These are phyloP conservation scores for Phallusia fumigata DNA, from an alignment of 23 tunicate species.

Conservation along the genomic window DNA sequence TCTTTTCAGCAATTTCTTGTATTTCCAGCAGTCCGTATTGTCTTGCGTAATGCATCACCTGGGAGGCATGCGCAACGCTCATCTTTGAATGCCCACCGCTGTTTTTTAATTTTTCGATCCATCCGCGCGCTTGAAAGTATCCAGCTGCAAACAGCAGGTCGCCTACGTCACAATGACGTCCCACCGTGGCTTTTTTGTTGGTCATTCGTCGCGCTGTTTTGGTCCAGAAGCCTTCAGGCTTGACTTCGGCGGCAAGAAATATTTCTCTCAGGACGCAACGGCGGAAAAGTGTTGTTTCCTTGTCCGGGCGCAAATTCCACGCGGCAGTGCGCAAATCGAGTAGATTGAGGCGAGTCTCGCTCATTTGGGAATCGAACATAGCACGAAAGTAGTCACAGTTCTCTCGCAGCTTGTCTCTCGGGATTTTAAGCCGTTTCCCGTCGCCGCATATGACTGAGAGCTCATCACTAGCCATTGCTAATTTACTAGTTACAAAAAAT, in stretches of 20 bases:
- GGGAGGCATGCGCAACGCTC: neutral
- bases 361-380: conserved; percentile 30
- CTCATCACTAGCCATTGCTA: neutral
- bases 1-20: neutral
- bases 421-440: conserved; percentile 7
- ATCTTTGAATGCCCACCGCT: neutral
- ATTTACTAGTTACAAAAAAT: neutral
- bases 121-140: conserved; percentile 25
- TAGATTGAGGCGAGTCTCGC: neutral
- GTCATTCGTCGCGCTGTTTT: neutral
- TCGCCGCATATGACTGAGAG: conserved; percentile 9
- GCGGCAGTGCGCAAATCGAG: neutral
- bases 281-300: neutral
- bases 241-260: neutral
- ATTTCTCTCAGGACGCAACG: neutral
- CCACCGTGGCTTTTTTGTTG: neutral
- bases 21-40: conserved; percentile 21
- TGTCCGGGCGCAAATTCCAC: neutral
- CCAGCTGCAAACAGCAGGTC: conserved; percentile 20
- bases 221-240: neutral
- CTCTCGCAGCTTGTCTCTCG: neutral
- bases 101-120: neutral
- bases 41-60: conserved; percentile 14
- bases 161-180: neutral
- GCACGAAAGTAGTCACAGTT: conserved; percentile 35